Percentiles rank a stretch among this genome's conserved stretches.
phyloP scores from a whole-genome alignment of 2,113 vertebrate genomes.

The Ammodytes dubius region DNA sequence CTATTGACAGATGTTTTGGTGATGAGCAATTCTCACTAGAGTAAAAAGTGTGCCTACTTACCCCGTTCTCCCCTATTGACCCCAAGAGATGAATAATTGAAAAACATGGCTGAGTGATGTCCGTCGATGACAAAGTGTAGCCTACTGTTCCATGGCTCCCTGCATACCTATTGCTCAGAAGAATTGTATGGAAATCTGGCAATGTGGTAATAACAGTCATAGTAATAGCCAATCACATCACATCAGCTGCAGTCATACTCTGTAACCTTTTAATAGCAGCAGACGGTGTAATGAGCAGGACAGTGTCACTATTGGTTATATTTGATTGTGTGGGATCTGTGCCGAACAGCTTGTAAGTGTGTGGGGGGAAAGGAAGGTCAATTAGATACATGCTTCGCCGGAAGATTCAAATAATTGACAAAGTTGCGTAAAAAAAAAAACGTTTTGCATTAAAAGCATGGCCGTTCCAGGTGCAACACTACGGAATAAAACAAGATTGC shows the following conservation, averaged over 20 bases:
- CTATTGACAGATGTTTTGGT: too few species aligned
- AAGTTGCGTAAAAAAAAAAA: not conserved
- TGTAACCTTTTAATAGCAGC: conserved; percentile 6
- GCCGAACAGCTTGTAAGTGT: conserved; percentile 15
- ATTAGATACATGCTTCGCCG: not conserved
- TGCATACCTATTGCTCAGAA: not conserved
- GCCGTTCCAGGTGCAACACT: not conserved
- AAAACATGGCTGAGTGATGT: not conserved
- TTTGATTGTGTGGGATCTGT: conserved; percentile 4
- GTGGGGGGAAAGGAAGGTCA: not conserved
- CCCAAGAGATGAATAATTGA: not conserved
- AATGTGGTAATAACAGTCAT: not conserved
- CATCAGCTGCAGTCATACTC: not conserved
- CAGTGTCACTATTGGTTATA: conserved; percentile 19
- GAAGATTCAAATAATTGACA: conserved; percentile 28
- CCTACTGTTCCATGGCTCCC: not conserved
- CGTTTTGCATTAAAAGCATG: not conserved
- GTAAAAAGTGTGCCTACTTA: too few species aligned
- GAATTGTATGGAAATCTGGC: not conserved
- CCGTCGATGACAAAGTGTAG: not conserved
- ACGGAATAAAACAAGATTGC: not conserved
- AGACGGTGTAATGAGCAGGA: conserved; percentile 18
- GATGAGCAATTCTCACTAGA: too few species aligned
- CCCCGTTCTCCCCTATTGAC: too few species aligned
- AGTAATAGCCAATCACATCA: not conserved